Evolutionary conservation across 2,797 vertebrate genomes (phyloP), one percentile per base, ranked within the genome.

Genomic region (Prionace glauca): DNA sequence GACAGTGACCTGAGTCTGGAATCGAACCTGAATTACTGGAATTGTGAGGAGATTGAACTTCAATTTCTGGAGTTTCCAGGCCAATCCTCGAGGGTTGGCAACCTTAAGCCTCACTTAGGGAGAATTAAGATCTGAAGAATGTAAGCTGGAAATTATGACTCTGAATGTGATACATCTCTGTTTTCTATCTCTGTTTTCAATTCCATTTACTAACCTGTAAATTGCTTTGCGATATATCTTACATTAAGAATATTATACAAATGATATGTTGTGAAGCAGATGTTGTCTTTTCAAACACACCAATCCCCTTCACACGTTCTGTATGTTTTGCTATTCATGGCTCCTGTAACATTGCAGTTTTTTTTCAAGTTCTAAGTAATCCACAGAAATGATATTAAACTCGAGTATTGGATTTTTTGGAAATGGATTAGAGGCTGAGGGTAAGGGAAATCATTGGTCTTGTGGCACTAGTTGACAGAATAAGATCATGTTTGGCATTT

Each of bases 381-480:
- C 36, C 18, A 14, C 26, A 45, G 3, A 94, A 94, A 94, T 71
- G 65, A 45, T 69, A 93, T 71, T 93, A 93, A 93, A 69, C 91
- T 26, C 11, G 20, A 69, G 65, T 69, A 71, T 69, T 71, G 62
- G 65, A 94, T 71, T 71, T 71, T 72, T 94, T 72, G 92, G 67
- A 94, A 72, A 69, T 72, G 67, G 10, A 45, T 94, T 94, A 45
- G 36, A 72, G 67, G 10, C 92, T 65, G 24, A 72, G 92, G 41
- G 71, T 94, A 29, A 71, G 72, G 67, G 24, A 69, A 94, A 45
- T 29, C 20, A 94, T 94, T 71, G 92, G 72, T 94, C 12, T 94
- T 94, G 26, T 94, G 24, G 4, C 72, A 16, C 50, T 69, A 72
- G 67, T 72, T 94, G 92, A 94, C 36, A 69, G 67, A 93, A 93